Evolutionary conservation across 1,140 invertebrate genomes (phyloP).

Genomic region (Lasaia peninsularis): DNA sequence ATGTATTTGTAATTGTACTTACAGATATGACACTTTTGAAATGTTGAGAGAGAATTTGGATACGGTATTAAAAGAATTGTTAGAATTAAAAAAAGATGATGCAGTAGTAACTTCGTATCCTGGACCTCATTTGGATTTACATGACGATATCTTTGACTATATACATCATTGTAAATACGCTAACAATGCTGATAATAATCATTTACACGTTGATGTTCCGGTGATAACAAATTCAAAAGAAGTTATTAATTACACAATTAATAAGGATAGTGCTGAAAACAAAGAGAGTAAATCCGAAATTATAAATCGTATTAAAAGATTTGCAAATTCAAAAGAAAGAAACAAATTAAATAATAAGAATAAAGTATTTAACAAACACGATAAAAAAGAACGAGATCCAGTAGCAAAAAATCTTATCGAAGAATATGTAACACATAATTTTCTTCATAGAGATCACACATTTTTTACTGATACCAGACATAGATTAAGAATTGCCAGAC

Average conservation of each 20-base stretch:
- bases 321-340: slow-evolving; percentile 44
- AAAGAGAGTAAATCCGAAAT: slow-evolving; percentile 39
- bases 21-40: slow-evolving; percentile 87
- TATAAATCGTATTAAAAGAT: slow-evolving; percentile 53
- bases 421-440: neutral
- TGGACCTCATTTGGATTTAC: slow-evolving; percentile 49
- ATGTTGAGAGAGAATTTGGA: slow-evolving; percentile 88
- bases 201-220: slow-evolving; percentile 23
- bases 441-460: neutral
- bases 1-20: slow-evolving; percentile 28
- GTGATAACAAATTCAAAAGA: slow-evolving; percentile 26
- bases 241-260: slow-evolving; percentile 26
- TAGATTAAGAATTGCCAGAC: neutral
- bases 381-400: slow-evolving; percentile 23
- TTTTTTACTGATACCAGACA: neutral
- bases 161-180: slow-evolving; percentile 16
- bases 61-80: slow-evolving; percentile 81
- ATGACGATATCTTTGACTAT: slow-evolving; percentile 37
- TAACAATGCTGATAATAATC: neutral
- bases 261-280: slow-evolving; percentile 22
- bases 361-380: slow-evolving; percentile 32
- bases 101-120: slow-evolving; percentile 44
- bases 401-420: neutral
- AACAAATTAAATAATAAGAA: slow-evolving; percentile 31
- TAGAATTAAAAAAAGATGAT: slow-evolving; percentile 73